phyloP scores from a whole-genome alignment of 2,113 vertebrate genomes.

The Budorcas taxicolor region DNA sequence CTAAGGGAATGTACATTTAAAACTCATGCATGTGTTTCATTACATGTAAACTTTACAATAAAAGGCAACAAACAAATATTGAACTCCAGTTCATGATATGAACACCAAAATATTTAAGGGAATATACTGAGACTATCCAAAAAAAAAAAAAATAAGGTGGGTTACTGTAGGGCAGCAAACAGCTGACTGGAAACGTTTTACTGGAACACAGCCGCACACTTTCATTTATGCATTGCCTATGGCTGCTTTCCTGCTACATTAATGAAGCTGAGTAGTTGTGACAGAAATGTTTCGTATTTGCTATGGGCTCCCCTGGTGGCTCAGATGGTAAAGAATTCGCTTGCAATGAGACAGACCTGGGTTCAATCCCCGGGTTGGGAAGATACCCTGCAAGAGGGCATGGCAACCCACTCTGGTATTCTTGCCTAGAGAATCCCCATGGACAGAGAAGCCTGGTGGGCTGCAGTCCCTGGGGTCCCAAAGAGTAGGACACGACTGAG shows the following conservation, averaged over 20 bases:
- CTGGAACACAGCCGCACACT: not conserved
- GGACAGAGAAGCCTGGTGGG: not conserved
- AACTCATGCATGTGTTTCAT: not conserved
- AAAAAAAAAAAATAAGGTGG: not conserved
- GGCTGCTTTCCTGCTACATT: not conserved
- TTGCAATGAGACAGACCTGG: not conserved
- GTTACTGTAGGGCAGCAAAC: not conserved
- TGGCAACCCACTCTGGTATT: not conserved
- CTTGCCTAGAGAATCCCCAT: not conserved
- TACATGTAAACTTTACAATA: not conserved
- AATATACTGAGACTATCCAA: not conserved
- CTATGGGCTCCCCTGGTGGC: not conserved
- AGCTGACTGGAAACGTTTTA: not conserved
- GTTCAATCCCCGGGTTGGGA: accelerated
- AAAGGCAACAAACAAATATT: not conserved
- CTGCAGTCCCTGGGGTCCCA: not conserved
- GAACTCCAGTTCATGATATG: not conserved
- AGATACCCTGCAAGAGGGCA: not conserved
- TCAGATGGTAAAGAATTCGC: not conserved
- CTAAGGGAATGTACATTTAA: not conserved
- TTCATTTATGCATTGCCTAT: not conserved
- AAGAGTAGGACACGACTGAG: not conserved
- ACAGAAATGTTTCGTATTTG: not conserved
- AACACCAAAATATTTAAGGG: not conserved
- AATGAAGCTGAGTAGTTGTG: not conserved